Percentiles rank a stretch among this genome's conserved stretches.
phyloP scores from a whole-genome alignment of 2,797 vertebrate species.

The Monodelphis domestica region DNA sequence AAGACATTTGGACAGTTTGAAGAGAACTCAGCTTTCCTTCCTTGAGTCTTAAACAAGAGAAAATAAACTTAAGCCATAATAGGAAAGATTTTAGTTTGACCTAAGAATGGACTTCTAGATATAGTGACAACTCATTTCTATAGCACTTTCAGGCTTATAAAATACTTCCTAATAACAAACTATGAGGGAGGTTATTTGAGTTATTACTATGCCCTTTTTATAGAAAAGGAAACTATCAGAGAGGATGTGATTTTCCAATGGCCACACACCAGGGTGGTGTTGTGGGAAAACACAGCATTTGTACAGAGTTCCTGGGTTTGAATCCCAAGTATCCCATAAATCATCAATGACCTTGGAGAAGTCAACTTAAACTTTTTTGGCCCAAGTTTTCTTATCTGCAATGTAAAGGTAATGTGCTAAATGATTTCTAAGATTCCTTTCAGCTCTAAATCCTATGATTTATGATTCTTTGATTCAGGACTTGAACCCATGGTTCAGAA shows the following conservation, averaged over 20 bases:
- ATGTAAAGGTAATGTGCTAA: background rate
- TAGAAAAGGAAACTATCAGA: background rate
- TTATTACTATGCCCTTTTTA: background rate
- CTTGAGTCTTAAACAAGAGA: slow-evolving; percentile 24
- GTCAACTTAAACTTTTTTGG: background rate
- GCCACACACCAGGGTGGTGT: background rate
- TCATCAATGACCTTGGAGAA: background rate
- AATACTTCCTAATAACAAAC: background rate
- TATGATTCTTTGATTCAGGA: background rate
- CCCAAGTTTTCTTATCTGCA: background rate
- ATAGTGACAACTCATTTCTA: background rate
- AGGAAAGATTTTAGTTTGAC: background rate
- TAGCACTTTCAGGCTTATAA: background rate
- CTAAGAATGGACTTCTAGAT: background rate
- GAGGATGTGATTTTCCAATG: background rate
- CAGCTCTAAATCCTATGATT: background rate
- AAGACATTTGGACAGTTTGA: slow-evolving; percentile 16
- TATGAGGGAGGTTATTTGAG: background rate
- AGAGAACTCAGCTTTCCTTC: slow-evolving; percentile 39
- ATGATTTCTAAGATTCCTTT: background rate
- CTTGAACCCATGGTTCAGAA: background rate
- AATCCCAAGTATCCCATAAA: background rate
- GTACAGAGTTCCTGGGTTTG: background rate
- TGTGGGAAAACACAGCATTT: background rate
- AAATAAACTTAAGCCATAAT: background rate